Evolutionary conservation across 2,797 vertebrate genomes (phyloP).

Genomic region (Zonotrichia albicollis): DNA sequence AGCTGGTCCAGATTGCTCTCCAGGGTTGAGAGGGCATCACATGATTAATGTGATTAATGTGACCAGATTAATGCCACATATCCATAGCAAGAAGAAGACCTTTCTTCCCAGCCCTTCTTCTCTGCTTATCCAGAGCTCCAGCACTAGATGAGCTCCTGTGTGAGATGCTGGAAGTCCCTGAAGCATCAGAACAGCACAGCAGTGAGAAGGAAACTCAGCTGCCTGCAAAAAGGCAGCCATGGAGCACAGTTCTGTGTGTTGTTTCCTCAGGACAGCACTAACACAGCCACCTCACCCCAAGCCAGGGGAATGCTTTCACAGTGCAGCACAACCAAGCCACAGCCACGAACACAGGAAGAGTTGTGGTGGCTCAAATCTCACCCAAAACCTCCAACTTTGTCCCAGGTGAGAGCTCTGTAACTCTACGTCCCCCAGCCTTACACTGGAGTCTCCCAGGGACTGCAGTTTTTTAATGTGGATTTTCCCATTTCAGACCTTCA

Average conservation of each 20-base stretch:
- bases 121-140: background rate
- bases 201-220: background rate
- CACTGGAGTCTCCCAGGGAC: background rate
- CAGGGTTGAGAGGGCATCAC: background rate
- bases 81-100: background rate
- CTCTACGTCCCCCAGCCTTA: background rate
- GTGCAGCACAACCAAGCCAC: background rate
- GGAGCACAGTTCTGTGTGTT: background rate
- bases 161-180: background rate
- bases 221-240: background rate
- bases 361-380: background rate
- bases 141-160: background rate
- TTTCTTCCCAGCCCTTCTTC: background rate
- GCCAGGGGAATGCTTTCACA: background rate
- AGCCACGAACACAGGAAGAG: background rate
- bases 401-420: background rate
- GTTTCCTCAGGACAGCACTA: background rate
- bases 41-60: background rate
- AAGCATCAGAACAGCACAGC: background rate
- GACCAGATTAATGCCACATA: background rate
- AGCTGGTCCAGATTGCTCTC: background rate
- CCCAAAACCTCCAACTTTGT: background rate
- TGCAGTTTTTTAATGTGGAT: background rate
- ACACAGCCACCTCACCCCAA: background rate
- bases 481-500: background rate